phyloP scores from a whole-genome alignment of 2,113 vertebrate species.

The Meleagris gallopavo region DNA sequence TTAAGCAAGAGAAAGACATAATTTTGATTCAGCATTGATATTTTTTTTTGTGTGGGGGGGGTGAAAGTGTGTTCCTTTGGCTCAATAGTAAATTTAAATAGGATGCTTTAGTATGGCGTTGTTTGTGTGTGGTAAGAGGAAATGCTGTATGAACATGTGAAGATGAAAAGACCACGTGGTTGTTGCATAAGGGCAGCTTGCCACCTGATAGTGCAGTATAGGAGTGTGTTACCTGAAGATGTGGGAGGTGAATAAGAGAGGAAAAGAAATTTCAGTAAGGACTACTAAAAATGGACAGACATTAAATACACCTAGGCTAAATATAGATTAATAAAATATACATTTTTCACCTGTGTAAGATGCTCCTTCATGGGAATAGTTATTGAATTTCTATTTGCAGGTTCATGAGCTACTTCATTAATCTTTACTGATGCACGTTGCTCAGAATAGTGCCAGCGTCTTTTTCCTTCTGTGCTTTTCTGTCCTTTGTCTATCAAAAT shows the following conservation, averaged over 20 bases:
- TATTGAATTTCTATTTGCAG: not conserved
- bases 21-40: not conserved
- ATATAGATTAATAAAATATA: not conserved
- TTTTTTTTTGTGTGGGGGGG: too few relatives aligned
- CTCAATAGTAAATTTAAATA: not conserved
- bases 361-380: not conserved
- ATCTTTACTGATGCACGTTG: not conserved
- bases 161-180: rapidly evolving
- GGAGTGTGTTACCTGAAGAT: not conserved
- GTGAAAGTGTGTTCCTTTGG: not conserved
- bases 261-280: not conserved
- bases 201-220: not conserved
- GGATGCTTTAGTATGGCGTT: not conserved
- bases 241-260: not conserved
- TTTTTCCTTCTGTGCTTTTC: not conserved
- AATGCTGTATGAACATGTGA: not conserved
- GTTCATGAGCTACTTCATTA: not conserved
- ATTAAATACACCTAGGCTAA: not conserved
- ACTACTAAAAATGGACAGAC: not conserved
- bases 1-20: not conserved
- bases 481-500: not conserved
- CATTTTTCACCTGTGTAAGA: not conserved
- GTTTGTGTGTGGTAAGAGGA: not conserved
- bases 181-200: not conserved
- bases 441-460: not conserved